Evolutionary conservation across 1,140 invertebrate species (phyloP), one percentile per base, ranked within the genome.

Genomic region (Leptoteleia sp.): DNA sequence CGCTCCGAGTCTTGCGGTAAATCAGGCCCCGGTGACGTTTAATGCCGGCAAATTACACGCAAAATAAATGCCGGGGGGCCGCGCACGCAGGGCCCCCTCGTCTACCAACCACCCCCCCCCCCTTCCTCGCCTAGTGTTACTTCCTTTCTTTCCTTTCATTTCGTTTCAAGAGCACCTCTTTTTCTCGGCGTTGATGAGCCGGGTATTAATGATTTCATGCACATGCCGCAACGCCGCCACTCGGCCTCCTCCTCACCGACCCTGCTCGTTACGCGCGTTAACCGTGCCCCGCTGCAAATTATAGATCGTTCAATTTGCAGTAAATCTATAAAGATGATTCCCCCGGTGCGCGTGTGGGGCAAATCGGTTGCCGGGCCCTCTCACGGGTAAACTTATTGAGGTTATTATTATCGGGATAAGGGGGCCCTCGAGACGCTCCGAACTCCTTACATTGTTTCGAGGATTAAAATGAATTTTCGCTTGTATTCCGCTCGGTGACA

Each of bases 41-140:
- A 88, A 87, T 86, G 75, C 85, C 85, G 80, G 85, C 87, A 88
- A 87, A 88, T 88, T 89, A 87, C 85, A 86, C 85, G 87, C 83
- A 82, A 86, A 89, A 88, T 87, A 87, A 88, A 88, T 88, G 84
- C 59, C 42, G n/a, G 9, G 25, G 31, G 37, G 33, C 52, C 31
- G 48, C 76, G 27, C 50, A 42, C 37, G 13, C 19, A 33, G 12
- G 5, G 1, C 27, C 4, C 1, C 22, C 17, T 19, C 67, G 45
- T 43, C 38, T 12, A 48, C 12, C 65, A 40, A 62, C 40, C 57
- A 62, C 48, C 65, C 61, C 75, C 35, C 59, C 54, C 35, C 50
- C 47, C 19, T 55, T 70, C 22, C n/a, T 35, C 54, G 65, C 55
- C 16, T 64, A 38, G 71, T 47, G 64, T 68, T 55, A 80, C 65